Percentiles rank a stretch among this genome's conserved stretches.
These are phyloP conservation scores for Hylyphantes graminicola DNA, from an alignment of 1,140 invertebrate genomes.

Conservation along the genomic window DNA sequence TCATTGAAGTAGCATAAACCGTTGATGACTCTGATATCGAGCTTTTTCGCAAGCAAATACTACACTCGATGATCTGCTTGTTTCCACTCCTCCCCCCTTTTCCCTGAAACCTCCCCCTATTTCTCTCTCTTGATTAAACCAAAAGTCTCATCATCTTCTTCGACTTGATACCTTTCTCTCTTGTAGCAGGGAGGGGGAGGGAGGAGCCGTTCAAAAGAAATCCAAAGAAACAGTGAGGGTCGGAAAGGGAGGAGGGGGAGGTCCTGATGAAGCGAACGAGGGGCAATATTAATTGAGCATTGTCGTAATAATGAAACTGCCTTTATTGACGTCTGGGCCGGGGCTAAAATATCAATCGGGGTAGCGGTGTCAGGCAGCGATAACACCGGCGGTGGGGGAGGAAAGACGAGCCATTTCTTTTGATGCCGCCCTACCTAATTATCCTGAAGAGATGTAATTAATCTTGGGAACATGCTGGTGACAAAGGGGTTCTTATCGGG, in stretches of 20 bases:
- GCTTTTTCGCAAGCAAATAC: constrained; percentile 51
- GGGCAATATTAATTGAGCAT: constrained; percentile 60
- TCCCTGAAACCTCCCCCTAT: background rate
- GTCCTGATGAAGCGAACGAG: constrained; percentile 52
- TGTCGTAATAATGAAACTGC: constrained; percentile 60
- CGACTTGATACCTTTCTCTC: constrained; percentile 20
- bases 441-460: constrained; percentile 62
- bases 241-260: constrained; percentile 1
- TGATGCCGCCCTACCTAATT: constrained; percentile 60
- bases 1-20: constrained; percentile 44
- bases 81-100: background rate
- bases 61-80: constrained; percentile 12
- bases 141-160: constrained; percentile 56
- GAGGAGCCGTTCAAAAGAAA: constrained; percentile 33
- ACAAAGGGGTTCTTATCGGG: constrained; percentile 60
- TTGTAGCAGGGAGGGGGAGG: background rate
- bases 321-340: constrained; percentile 59
- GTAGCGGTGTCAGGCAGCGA: constrained; percentile 58
- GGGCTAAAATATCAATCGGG: constrained; percentile 59
- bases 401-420: constrained; percentile 39
- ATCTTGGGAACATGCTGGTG: constrained; percentile 61
- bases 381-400: constrained; percentile 54
- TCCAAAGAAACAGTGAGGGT: constrained; percentile 8
- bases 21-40: constrained; percentile 60
- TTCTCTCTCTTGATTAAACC: constrained; percentile 55